Conservation (phyloP, 2,113 vertebrate species). For the Corvus cornix region DNA sequence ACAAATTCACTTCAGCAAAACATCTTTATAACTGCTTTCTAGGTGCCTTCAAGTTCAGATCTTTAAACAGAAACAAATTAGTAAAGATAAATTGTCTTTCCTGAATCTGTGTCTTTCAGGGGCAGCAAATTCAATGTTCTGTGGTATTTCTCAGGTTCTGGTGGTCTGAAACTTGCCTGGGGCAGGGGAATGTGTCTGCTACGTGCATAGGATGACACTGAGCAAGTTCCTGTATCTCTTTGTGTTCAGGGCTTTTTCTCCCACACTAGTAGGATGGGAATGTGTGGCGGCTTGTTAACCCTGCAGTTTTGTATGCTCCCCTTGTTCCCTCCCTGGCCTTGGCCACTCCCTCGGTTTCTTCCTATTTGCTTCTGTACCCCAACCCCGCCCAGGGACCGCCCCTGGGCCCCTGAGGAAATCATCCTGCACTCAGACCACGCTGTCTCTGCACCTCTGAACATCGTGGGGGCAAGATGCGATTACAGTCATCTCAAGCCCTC, state of each 20-base stretch:
- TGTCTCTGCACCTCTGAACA: too few relatives aligned
- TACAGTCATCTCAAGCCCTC: too few relatives aligned
- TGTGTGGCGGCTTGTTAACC: too few relatives aligned
- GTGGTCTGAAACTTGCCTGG: neutral
- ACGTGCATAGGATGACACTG: fast-evolving
- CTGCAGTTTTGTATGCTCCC: too few relatives aligned
- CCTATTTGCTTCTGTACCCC: too few relatives aligned
- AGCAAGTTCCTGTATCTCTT: neutral
- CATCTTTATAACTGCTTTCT: neutral
- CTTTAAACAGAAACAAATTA: neutral
- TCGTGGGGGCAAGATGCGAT: too few relatives aligned
- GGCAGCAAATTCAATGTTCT: neutral
- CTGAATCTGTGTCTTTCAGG: neutral
- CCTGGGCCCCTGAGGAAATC: too few relatives aligned
- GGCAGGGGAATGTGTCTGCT: neutral
- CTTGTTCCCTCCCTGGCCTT: too few relatives aligned
- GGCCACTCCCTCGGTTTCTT: too few relatives aligned
- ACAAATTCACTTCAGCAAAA: neutral
- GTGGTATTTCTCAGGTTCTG: neutral
- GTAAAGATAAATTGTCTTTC: neutral
- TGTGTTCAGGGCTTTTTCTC: neutral
- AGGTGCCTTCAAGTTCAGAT: neutral
- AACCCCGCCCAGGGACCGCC: too few relatives aligned
- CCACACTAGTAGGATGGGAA: neutral
- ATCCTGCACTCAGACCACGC: too few relatives aligned